Evolutionary conservation across 92 coral and sea anemone genomes (phyloP).

Genomic region (Micromussa lordhowensis): DNA sequence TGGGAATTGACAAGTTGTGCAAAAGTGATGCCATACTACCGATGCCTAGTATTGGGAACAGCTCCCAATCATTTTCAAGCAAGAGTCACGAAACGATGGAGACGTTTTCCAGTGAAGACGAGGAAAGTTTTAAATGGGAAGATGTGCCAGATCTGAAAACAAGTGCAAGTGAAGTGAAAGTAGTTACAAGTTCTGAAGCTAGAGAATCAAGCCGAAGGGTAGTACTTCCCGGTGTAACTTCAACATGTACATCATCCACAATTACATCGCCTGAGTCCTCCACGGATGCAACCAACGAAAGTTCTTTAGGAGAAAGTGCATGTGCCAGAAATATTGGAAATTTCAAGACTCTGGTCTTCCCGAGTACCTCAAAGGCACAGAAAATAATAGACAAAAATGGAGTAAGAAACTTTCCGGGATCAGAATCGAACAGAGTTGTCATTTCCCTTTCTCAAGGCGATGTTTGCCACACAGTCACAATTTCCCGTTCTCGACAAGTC

Average conservation of each 20-base stretch:
- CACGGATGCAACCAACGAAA: background rate
- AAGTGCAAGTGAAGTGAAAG: background rate
- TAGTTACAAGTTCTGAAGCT: background rate
- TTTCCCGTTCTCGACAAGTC: background rate
- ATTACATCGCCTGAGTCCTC: background rate
- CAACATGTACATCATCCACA: no score
- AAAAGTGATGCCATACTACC: background rate
- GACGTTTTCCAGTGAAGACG: background rate
- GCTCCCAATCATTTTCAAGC: no score
- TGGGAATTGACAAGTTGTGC: background rate
- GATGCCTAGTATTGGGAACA: background rate
- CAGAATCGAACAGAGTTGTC: conserved; percentile 3
- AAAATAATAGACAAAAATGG: conserved; percentile 22
- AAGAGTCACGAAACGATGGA: background rate
- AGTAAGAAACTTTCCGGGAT: conserved; percentile 23
- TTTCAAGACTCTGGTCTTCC: conserved; percentile 45
- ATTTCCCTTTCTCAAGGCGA: conserved; percentile 38
- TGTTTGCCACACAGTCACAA: conserved; percentile 31
- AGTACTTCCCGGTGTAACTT: no score
- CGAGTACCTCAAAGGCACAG: conserved; percentile 28
- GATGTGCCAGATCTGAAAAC: conserved; percentile 14
- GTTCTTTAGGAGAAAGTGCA: background rate
- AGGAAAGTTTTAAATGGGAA: background rate
- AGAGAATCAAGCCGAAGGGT: conserved; percentile 21
- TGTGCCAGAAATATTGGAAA: background rate